Base-by-base conservation (phyloP, 2,113 vertebrate species). In the Dipodomys stephensi region DNA sequence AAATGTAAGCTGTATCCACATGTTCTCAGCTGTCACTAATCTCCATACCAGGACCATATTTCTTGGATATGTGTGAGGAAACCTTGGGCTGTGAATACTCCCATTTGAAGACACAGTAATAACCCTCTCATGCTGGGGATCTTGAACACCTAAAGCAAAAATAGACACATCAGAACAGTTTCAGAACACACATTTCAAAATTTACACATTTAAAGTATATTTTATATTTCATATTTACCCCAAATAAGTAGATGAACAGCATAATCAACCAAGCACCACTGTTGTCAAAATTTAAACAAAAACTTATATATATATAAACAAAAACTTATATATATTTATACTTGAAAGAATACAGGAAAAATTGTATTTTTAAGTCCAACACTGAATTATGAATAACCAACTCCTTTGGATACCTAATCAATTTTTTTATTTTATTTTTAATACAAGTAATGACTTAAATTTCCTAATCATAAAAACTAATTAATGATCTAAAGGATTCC, bases 111-210 rank as follows among this genome's bases (percentile, higher is more conserved):
- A 98, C 94, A 99, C 98, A 74, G 98, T 98, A 95, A 99, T 98
- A 96, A 99, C 97, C 98, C 99, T 99, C 98, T 99, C 99, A 98
- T 99, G 99, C 95, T 99, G 98, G 94, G 99, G 99, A 96, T 99
- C 98, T 96, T 99, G 99, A 35, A 99, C 99, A 88, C 99, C 99
- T 99, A 73, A 71, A 98, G 94, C 25, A 97, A 88, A 98, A 87
- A 97, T 46, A 98, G 9, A 95, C 9, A 96, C 8, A 90, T 32
- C 86, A 60, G 20, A 22, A 92, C 7, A 12, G 39, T 88, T 39
- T 96, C 76, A 96, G 84, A 73, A 78, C 0, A 57, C 7, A 76
- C 7, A 88, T n/a, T 72, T 91, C 4, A 67, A 90, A 92, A 85
- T 60, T 2, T 18, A 65, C 23, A 35, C 6, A 9, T 27, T 67